Evolutionary conservation across 1,140 invertebrate genomes (phyloP), one percentile per base, ranked within the genome.

Genomic region (Cheumatopsyche charites): DNA sequence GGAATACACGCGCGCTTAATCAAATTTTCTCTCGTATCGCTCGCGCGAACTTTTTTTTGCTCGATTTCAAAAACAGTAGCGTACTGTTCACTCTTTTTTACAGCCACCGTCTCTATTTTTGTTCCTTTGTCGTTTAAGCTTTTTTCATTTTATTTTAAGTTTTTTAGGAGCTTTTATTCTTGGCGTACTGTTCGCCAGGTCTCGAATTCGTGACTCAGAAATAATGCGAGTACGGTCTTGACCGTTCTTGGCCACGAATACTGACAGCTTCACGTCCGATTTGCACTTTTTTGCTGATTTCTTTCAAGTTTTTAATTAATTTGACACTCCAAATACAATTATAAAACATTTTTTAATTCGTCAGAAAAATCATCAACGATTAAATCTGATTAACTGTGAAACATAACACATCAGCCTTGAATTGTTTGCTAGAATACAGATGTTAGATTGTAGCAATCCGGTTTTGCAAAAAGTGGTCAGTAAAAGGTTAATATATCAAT

Each of bases 1-100:
- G 29, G 29, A 36, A 36, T n/a, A 63, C 62, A 63, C 19, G 29
- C 62, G 26, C 41, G 19, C 29, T 2, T 43, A 63, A 42, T 63
- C 62, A 21, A 42, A 63, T 63, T 58, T 15, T 21, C 52, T 58
- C 15, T 58, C 52, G 52, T 58, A n/a, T 17, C 6, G 15, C 52
- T 58, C 36, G 23, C 62, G 62, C n/a, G 41, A 17, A 21, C 29
- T n/a, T 63, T 63, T 63, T 63, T 63, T 63, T 26, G 55, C 21
- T 4, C 36, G n/a, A 19, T 9, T 63, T 43, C 26, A 63, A 63
- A 63, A 63, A 63, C 62, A 63, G 62, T 63, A 63, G 62, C 36
- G 62, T 63, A 42, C 62, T 63, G 62, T 26, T 63, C 29, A 42
- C 9, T 63, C 9, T 63, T 58, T 58, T 58, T 58, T 47, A 6